Evolutionary conservation across 2,888 invertebrate genomes (phyloP).

Genomic region (Xestia sexstrigata): DNA sequence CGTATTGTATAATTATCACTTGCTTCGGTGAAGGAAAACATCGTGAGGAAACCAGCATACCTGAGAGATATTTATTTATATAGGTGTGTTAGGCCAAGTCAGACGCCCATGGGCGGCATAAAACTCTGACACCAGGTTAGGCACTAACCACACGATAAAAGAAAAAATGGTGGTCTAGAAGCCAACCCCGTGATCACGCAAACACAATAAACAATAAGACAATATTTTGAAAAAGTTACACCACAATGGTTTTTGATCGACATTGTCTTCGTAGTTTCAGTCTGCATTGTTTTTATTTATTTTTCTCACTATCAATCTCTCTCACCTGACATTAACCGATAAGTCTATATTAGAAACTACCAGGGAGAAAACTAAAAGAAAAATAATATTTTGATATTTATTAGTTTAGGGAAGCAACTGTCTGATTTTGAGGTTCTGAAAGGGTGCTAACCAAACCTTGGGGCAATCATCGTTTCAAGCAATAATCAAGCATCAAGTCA

Average conservation of each 20-base stretch:
- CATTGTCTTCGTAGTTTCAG: neutral
- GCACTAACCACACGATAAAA: too few relatives aligned
- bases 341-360: neutral
- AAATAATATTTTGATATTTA: neutral
- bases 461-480: too few relatives aligned
- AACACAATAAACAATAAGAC: neutral
- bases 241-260: neutral
- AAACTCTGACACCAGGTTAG: too few relatives aligned
- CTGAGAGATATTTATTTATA: too few relatives aligned
- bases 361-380: neutral
- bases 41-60: too few relatives aligned
- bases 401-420: neutral
- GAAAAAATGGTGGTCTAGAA: too few relatives aligned
- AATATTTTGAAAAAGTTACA: neutral
- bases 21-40: too few relatives aligned
- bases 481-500: too few relatives aligned
- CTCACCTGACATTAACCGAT: conserved; percentile 12
- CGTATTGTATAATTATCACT: too few relatives aligned
- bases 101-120: too few relatives aligned
- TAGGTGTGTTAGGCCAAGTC: too few relatives aligned
- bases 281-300: neutral
- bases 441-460: neutral
- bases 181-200: too few relatives aligned
- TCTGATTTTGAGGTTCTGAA: neutral
- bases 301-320: conserved; percentile 22